Evolutionary conservation across 2,888 invertebrate species (phyloP).

Genomic region (Aricia artaxerxes): DNA sequence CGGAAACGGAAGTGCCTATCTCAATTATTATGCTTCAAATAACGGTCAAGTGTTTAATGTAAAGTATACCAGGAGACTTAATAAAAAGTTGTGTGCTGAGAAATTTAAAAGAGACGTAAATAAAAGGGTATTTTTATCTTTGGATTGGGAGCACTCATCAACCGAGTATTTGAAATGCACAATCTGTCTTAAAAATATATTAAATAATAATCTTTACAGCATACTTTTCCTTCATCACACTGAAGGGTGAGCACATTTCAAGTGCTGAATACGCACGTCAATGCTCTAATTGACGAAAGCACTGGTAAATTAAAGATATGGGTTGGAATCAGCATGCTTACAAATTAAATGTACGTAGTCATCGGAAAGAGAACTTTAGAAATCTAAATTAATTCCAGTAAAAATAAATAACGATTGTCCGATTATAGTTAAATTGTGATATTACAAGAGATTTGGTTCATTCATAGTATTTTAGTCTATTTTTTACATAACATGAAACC

Average conservation of each 20-base stretch:
- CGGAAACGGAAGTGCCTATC: too few species aligned
- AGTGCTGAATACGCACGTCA: not conserved
- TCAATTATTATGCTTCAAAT: too few species aligned
- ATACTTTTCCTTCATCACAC: not conserved
- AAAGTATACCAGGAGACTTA: not conserved
- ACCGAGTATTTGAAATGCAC: not conserved
- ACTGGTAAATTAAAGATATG: not conserved
- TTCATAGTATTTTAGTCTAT: not conserved
- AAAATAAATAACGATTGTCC: not conserved
- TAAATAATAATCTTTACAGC: not conserved
- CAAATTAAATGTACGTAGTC: not conserved
- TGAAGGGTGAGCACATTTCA: not conserved
- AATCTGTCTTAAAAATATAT: conserved; percentile 2
- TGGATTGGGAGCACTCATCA: conserved; percentile 14
- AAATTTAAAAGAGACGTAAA: not conserved
- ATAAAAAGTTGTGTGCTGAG: not conserved
- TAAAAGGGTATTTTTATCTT: not conserved
- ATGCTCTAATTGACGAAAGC: not conserved
- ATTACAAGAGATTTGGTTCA: not conserved
- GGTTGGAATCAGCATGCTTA: not conserved
- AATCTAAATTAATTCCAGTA: not conserved
- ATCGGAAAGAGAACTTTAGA: not conserved
- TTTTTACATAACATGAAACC: not conserved
- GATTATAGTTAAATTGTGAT: too few species aligned
- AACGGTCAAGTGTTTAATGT: not conserved